These are phyloP conservation scores for Xyliphius kryptos DNA, from an alignment of 2,113 vertebrate genomes.

Conservation along the genomic window DNA sequence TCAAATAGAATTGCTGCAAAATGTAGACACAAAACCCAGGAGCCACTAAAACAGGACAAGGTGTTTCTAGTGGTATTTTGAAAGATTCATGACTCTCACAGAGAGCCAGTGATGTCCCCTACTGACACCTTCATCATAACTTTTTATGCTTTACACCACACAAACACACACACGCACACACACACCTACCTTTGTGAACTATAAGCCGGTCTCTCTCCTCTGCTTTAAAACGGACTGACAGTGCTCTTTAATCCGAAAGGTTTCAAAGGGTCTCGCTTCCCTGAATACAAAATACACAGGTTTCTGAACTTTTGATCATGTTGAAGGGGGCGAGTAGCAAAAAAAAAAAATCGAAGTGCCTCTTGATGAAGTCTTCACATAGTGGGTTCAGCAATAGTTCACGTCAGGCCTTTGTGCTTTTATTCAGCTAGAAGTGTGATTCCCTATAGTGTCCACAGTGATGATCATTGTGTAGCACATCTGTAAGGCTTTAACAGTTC, in stretches of 20 bases:
- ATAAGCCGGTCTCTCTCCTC: slow-evolving; percentile 53
- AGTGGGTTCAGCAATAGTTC: slow-evolving; percentile 70
- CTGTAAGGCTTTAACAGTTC: neutral
- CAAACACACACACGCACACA: slow-evolving; percentile 26
- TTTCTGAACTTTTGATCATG: slow-evolving; percentile 71
- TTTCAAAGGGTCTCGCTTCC: slow-evolving; percentile 67
- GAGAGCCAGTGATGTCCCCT: too few species aligned
- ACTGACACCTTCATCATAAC: too few species aligned
- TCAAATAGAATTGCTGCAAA: too few species aligned
- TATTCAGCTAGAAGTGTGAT: slow-evolving; percentile 17
- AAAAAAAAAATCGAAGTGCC: slow-evolving; percentile 59
- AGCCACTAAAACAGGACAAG: too few species aligned
- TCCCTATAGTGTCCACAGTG: slow-evolving; percentile 5
- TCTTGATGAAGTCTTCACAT: slow-evolving; percentile 68
- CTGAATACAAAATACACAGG: slow-evolving; percentile 69
- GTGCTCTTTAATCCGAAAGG: slow-evolving; percentile 63
- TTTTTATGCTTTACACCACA: too few species aligned
- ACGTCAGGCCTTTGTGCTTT: slow-evolving; percentile 48
- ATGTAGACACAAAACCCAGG: too few species aligned
- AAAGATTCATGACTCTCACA: too few species aligned
- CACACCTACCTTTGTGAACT: slow-evolving; percentile 53
- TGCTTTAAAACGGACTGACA: slow-evolving; percentile 63
- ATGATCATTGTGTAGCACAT: slow-evolving; percentile 4
- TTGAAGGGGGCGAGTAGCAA: slow-evolving; percentile 53
- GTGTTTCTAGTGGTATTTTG: too few species aligned